A percentile compares a stretch with the other conserved stretches of the same genome.
Conservation (phyloP, 2,797 vertebrate genomes). For the Meda fulgida region DNA sequence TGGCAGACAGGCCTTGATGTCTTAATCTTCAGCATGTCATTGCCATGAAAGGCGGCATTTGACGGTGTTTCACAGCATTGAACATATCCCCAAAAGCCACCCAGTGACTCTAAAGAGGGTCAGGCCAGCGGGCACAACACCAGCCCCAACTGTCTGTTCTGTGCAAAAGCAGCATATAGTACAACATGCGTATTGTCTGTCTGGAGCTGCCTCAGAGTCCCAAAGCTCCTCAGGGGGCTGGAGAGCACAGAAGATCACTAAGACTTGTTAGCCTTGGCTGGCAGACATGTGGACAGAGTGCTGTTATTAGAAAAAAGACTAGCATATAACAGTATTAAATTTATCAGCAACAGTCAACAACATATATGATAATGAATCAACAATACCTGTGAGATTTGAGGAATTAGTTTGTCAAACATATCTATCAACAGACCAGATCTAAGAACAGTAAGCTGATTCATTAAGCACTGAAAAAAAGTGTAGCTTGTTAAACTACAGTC, state of each 20-base stretch:
- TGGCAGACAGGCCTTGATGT: slow-evolving; percentile 88
- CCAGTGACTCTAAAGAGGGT: slow-evolving; percentile 80
- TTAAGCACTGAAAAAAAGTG: background rate
- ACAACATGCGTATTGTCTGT: slow-evolving; percentile 58
- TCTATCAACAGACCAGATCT: background rate
- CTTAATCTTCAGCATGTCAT: slow-evolving; percentile 97
- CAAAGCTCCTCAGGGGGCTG: slow-evolving; percentile 70
- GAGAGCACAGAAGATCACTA: slow-evolving; percentile 76
- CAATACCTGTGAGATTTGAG: background rate
- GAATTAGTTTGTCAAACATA: background rate
- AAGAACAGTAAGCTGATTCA: slow-evolving; percentile 1
- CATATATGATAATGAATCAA: slow-evolving; percentile 36
- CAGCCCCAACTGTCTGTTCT: slow-evolving; percentile 64
- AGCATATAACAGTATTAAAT: slow-evolving; percentile 31
- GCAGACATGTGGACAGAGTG: slow-evolving; percentile 68
- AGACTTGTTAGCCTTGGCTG: slow-evolving; percentile 80
- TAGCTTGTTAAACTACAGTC: background rate
- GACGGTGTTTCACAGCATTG: slow-evolving; percentile 75
- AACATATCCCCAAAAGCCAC: slow-evolving; percentile 80
- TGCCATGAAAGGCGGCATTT: slow-evolving; percentile 87
- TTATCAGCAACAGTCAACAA: background rate
- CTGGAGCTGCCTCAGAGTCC: slow-evolving; percentile 44
- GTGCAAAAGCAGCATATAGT: slow-evolving; percentile 49
- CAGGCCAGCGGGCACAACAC: slow-evolving; percentile 84
- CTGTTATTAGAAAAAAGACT: slow-evolving; percentile 57